Evolutionary conservation across 2,797 vertebrate species (phyloP).

Genomic region (Orestias chungarensis): DNA sequence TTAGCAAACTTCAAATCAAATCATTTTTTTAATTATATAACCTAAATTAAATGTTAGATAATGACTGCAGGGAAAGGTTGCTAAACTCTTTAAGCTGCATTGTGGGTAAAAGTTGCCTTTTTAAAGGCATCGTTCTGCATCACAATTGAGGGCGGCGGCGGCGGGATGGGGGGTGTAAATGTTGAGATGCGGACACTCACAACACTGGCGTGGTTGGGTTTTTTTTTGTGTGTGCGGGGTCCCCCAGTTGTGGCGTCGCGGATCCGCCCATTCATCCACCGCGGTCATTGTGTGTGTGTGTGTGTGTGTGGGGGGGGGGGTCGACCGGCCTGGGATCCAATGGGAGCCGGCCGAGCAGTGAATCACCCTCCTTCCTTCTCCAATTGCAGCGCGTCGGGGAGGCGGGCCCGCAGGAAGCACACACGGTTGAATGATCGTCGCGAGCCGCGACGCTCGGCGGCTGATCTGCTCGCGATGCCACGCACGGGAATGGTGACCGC

Average conservation of each 20-base stretch:
- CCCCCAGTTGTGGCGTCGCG: slow-evolving; percentile 60
- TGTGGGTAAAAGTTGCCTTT: no score
- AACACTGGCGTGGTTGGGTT: no score
- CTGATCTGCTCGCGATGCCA: slow-evolving; percentile 61
- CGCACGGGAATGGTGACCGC: slow-evolving; percentile 39
- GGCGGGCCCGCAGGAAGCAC: slow-evolving; percentile 75
- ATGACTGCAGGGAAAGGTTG: no score
- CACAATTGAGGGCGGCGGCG: no score
- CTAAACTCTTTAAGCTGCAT: no score
- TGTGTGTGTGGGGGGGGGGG: neutral
- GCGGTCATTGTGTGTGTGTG: neutral
- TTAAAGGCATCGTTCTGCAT: no score
- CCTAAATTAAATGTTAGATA: no score
- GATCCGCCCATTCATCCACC: slow-evolving; percentile 66
- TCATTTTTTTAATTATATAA: no score
- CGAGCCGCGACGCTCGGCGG: slow-evolving; percentile 66
- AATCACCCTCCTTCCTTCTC: slow-evolving; percentile 48
- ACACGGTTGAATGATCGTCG: slow-evolving; percentile 81
- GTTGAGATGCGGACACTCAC: neutral
- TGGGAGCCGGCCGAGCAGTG: slow-evolving; percentile 49
- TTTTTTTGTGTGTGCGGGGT: slow-evolving; percentile 1
- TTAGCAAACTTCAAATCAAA: no score
- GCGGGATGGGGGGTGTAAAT: no score
- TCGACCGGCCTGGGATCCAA: slow-evolving; percentile 68
- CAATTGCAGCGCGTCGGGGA: slow-evolving; percentile 60